A percentile compares a stretch with the other conserved stretches of the same genome.
Conservation (phyloP, 2,888 invertebrate species). For the Acleris laterana region DNA sequence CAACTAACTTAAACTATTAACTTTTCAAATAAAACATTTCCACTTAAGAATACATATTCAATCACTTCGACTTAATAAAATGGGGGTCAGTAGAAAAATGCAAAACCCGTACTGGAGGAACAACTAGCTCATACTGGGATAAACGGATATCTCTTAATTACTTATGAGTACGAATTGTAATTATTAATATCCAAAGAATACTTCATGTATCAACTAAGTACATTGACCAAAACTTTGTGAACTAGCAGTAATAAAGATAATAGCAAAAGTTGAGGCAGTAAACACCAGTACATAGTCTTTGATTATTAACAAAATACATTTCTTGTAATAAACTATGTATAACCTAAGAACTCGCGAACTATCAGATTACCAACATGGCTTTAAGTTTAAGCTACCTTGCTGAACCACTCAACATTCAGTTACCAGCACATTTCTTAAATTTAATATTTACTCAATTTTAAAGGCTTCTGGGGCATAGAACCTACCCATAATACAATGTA, state of each 20-base stretch:
- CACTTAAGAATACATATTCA: constrained; percentile 14
- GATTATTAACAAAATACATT: background rate
- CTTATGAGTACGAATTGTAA: no score
- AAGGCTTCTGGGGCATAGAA: no score
- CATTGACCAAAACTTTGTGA: no score
- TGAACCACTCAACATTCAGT: background rate
- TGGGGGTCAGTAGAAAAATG: constrained; percentile 28
- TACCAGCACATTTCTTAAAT: background rate
- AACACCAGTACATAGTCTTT: no score
- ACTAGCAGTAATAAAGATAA: no score
- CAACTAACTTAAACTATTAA: constrained; percentile 37
- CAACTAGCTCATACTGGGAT: background rate
- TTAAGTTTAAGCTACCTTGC: constrained; percentile 7
- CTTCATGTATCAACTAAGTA: no score
- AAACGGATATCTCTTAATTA: background rate
- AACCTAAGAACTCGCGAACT: background rate
- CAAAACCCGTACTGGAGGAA: constrained; percentile 31
- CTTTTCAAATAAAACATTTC: constrained; percentile 34
- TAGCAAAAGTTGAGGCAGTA: no score
- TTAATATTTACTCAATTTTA: no score
- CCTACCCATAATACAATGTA: no score
- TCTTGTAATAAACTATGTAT: background rate
- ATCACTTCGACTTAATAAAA: background rate
- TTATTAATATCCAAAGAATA: no score
- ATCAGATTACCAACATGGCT: constrained; percentile 7